phyloP scores from a whole-genome alignment of 2,888 invertebrate genomes.

The Heterodera filipjevi region DNA sequence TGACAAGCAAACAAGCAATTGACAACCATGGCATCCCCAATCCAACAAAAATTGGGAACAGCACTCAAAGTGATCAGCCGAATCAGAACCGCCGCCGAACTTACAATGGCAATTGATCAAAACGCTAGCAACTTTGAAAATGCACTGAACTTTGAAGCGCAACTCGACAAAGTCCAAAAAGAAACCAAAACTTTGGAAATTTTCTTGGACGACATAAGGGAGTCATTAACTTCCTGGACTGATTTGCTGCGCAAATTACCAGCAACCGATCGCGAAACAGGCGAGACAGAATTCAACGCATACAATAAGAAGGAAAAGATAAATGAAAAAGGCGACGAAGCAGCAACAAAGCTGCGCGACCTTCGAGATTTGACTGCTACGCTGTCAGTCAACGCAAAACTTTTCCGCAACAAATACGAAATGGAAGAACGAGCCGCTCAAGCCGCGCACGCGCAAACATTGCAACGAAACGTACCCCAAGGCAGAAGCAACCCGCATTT shows the following conservation, averaged over 20 bases:
- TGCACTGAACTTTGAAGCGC: neutral
- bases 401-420: neutral
- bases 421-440: neutral
- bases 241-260: constrained; percentile 16
- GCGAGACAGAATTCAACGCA: neutral
- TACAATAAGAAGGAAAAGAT: neutral
- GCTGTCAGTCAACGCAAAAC: neutral
- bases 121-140: neutral
- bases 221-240: neutral
- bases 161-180: neutral
- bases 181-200: neutral
- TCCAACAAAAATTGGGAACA: neutral
- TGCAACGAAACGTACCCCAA: neutral
- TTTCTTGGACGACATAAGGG: neutral
- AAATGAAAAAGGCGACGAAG: neutral
- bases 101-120: neutral
- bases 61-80: neutral
- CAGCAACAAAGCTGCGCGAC: neutral
- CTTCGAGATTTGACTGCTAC: neutral
- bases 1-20: too few relatives aligned
- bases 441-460: neutral
- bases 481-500: neutral
- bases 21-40: neutral
- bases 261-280: neutral
- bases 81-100: neutral